phyloP scores from a whole-genome alignment of 2,888 invertebrate genomes.

The Pollenia labialis region DNA sequence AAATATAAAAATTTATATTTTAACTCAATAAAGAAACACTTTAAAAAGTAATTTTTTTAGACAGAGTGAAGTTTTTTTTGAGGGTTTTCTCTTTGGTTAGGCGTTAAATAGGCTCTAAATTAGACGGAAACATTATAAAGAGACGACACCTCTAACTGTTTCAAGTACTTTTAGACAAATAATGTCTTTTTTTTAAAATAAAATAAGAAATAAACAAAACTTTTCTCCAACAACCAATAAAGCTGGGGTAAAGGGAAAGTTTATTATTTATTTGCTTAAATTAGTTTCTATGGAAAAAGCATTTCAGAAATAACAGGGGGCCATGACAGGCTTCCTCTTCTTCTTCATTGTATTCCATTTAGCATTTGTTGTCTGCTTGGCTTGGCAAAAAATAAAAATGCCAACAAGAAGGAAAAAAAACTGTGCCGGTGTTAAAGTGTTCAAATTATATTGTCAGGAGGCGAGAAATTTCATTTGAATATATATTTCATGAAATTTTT shows the following conservation, averaged over 20 bases:
- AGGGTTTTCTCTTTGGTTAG: constrained; percentile 29
- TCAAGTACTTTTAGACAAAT: constrained; percentile 56
- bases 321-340: constrained; percentile 65
- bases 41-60: constrained; percentile 52
- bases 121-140: constrained; percentile 46
- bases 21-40: constrained; percentile 6
- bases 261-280: constrained; percentile 32
- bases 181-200: constrained; percentile 32
- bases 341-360: constrained; percentile 11
- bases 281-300: constrained; percentile 62
- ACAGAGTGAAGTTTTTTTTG: constrained; percentile 47
- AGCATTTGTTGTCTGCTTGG: constrained; percentile 13
- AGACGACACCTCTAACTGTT: constrained; percentile 44
- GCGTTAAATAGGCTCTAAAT: constrained; percentile 61
- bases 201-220: neutral
- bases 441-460: constrained; percentile 72
- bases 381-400: constrained; percentile 33
- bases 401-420: constrained; percentile 30
- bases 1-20: constrained; percentile 5
- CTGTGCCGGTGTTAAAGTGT: constrained; percentile 60
- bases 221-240: neutral
- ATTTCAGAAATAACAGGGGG: constrained; percentile 33
- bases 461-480: constrained; percentile 72
- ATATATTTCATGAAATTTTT: constrained; percentile 71
- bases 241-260: neutral